Base-by-base conservation (phyloP, 2,888 invertebrate genomes). In the Harpagoxenus sublaevis region DNA sequence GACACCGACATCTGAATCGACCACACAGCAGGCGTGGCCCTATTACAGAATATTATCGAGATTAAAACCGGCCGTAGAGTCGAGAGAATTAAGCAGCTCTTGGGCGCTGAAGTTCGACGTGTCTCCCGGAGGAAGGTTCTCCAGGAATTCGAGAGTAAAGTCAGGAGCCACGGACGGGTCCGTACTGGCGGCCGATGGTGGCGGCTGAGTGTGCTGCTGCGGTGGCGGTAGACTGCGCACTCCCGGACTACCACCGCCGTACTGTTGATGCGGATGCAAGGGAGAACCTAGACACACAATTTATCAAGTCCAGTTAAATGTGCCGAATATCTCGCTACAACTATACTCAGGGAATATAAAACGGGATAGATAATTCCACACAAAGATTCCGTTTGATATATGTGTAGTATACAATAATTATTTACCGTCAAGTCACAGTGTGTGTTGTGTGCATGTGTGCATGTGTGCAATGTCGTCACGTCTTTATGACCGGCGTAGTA, bases 61-160 rank as follows among this genome's bases (percentile, higher is more conserved):
- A 92, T 95, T 95, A 86, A 95, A 95, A 85, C 96, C 95, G 88
- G 96, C 96, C 92, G 97, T 97, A 92, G 97, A 97, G 93, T 98
- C 98, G 92, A 98, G 96, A 79, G 98, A 98, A 95, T 97, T 98
- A 92, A 98, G 96, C 88, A 98, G 95, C 94, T 98, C 98, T 94
- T 98, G 98, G 84, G 98, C 97, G 92, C 97, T 97, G 95, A 98
- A 97, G 93, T 96, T 97, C 93, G 96, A 96, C 85, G 97, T 96
- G 95, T 98, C 98, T 74, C 96, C 96, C 90, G 97, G 96, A 82
- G 97, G 97, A 95, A 98, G 96, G 95, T 97, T 97, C 95, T 98
- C 98, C 87, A 98, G 96, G 95, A 98, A 98, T 96, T 98, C 98
- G 92, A 98, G 96, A 95, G 97, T 97, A 95, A 98, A 97, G 95